phyloP scores from a whole-genome alignment of 2,113 vertebrate species.

The Dunckerocampus dactyliophorus region DNA sequence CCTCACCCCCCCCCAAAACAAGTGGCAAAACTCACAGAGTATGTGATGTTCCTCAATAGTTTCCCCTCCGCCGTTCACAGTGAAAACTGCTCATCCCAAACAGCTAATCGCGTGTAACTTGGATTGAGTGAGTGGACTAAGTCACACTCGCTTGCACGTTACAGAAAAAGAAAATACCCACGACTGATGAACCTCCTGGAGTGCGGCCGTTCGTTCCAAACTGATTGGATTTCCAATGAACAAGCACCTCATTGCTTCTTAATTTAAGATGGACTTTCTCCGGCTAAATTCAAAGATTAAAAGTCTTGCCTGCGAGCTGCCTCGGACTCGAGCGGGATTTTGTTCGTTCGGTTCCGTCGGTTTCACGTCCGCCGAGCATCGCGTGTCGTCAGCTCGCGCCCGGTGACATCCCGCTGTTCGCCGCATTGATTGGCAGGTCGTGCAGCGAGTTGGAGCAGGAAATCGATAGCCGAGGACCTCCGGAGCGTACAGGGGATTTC shows the following conservation, averaged over 20 bases:
- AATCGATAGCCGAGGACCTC: conserved; percentile 85
- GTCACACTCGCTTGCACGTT: conserved; percentile 60
- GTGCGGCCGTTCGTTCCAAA: conserved; percentile 52
- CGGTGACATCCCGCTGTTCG: conserved; percentile 85
- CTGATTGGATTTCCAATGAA: conserved; percentile 60
- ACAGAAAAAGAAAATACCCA: conserved; percentile 58
- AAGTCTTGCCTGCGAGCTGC: conserved; percentile 6
- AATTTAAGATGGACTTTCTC: conserved; percentile 67
- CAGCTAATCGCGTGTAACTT: conserved; percentile 72
- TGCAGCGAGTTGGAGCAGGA: conserved; percentile 80
- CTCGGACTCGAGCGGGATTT: conserved; percentile 43
- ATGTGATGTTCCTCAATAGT: conserved; percentile 62
- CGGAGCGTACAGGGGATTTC: conserved; percentile 74
- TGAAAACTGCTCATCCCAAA: conserved; percentile 62
- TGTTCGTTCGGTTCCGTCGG: conserved; percentile 68
- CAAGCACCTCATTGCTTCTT: conserved; percentile 64
- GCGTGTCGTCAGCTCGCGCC: conserved; percentile 76
- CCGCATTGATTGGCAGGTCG: conserved; percentile 83
- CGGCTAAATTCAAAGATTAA: conserved; percentile 26
- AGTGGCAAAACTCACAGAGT: conserved; percentile 36
- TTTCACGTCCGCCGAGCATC: conserved; percentile 69
- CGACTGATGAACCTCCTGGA: conserved; percentile 46
- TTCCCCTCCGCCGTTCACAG: conserved; percentile 63
- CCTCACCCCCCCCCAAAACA: conserved; percentile 47
- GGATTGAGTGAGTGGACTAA: conserved; percentile 58